A percentile compares a stretch with the other conserved stretches of the same genome.
Evolutionary conservation across 1,140 invertebrate species (phyloP).

Genomic region (Penaeus vannamei): DNA sequence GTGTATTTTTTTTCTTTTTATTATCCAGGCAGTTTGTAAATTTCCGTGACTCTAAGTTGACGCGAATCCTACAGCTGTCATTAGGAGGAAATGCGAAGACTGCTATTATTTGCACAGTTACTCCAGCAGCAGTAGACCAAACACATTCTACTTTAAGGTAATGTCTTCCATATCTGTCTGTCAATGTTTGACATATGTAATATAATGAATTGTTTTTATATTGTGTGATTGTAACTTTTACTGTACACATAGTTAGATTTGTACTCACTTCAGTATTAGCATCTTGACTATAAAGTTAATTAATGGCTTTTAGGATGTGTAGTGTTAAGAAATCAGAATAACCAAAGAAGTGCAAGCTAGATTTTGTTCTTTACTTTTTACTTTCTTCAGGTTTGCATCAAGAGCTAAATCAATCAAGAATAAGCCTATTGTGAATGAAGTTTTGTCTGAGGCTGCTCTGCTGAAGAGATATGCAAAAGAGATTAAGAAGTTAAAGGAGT

Average conservation of each 20-base stretch:
- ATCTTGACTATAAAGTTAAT: too few species aligned
- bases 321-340: too few species aligned
- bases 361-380: not conserved
- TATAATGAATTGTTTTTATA: not conserved
- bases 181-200: constrained; percentile 65
- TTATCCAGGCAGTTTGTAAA: constrained; percentile 63
- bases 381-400: constrained; percentile 70
- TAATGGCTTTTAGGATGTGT: too few species aligned
- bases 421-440: constrained; percentile 81
- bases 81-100: constrained; percentile 90
- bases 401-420: constrained; percentile 72
- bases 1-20: not conserved
- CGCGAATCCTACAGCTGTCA: constrained; percentile 85
- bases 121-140: constrained; percentile 81
- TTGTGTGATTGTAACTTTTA: too few species aligned
- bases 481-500: constrained; percentile 72
- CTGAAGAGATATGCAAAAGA: constrained; percentile 76
- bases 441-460: constrained; percentile 78
- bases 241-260: too few species aligned
- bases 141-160: constrained; percentile 82
- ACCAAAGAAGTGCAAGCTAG: too few species aligned
- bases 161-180: constrained; percentile 68
- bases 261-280: too few species aligned
- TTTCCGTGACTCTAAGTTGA: constrained; percentile 72
- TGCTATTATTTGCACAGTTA: constrained; percentile 87